A percentile compares a stretch with the other conserved stretches of the same genome.
These are phyloP conservation scores for Lymantria dispar DNA, from an alignment of 2,888 invertebrate species.

Conservation along the genomic window DNA sequence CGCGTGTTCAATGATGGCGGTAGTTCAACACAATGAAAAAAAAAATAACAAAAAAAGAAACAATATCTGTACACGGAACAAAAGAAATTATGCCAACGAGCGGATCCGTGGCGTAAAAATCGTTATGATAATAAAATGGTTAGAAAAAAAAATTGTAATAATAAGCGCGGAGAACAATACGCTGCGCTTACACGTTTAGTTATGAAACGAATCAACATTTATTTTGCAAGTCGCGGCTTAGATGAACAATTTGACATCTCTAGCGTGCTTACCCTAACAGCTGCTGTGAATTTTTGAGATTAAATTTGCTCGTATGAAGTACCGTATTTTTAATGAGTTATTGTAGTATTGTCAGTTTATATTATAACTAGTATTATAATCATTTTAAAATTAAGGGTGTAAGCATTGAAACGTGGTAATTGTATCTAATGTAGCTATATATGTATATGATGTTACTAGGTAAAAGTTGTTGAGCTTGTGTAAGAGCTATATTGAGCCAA, in stretches of 20 bases:
- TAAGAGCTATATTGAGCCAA: constrained; percentile 25
- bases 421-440: constrained; percentile 15
- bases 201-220: constrained; percentile 64
- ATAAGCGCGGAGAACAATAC: constrained; percentile 74
- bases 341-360: constrained; percentile 62
- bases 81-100: constrained; percentile 77
- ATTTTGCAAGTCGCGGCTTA: constrained; percentile 63
- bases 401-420: background rate
- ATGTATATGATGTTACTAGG: constrained; percentile 15
- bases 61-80: constrained; percentile 76
- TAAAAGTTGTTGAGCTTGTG: background rate
- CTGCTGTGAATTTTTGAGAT: constrained; percentile 67
- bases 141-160: constrained; percentile 75
- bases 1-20: constrained; percentile 59
- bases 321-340: constrained; percentile 70
- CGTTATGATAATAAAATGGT: constrained; percentile 78
- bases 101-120: constrained; percentile 74
- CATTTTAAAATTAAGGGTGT: constrained; percentile 29
- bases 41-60: constrained; percentile 64
- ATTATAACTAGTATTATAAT: constrained; percentile 46
- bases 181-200: constrained; percentile 58
- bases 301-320: constrained; percentile 63
- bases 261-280: constrained; percentile 51
- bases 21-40: constrained; percentile 67
- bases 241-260: constrained; percentile 69